phyloP scores from a whole-genome alignment of 2,113 vertebrate genomes.

The Istiophorus platypterus region DNA sequence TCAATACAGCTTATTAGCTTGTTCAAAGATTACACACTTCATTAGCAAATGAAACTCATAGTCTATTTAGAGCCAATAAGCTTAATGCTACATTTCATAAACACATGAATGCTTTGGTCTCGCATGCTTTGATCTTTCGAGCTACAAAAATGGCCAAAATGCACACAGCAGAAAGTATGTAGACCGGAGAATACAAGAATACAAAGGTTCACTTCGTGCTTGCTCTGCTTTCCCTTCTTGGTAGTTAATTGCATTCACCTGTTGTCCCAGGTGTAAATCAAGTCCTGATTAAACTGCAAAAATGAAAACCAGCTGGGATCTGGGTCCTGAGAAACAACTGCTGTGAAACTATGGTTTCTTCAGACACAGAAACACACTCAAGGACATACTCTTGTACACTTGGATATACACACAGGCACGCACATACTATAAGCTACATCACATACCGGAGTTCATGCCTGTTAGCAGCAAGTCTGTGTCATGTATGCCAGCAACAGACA shows the following conservation, averaged over 20 bases:
- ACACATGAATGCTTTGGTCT: slow-evolving; percentile 31
- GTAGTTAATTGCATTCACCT: slow-evolving; percentile 58
- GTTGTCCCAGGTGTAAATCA: slow-evolving; percentile 58
- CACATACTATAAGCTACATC: not conserved
- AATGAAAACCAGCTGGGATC: slow-evolving; percentile 51
- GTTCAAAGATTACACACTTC: slow-evolving; percentile 64
- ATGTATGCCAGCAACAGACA: not conserved
- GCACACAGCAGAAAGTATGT: slow-evolving; percentile 23
- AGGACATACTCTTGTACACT: not conserved
- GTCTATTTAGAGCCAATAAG: slow-evolving; percentile 49
- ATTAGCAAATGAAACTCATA: slow-evolving; percentile 62
- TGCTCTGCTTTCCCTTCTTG: slow-evolving; percentile 14
- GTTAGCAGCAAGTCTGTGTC: slow-evolving; percentile 25
- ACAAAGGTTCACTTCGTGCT: not conserved
- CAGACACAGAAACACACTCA: slow-evolving; percentile 9
- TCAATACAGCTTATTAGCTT: slow-evolving; percentile 69
- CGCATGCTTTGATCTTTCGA: slow-evolving; percentile 49
- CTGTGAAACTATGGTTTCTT: slow-evolving; percentile 23
- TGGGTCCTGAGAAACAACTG: slow-evolving; percentile 28
- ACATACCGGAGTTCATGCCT: slow-evolving; percentile 29
- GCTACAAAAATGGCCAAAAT: slow-evolving; percentile 11
- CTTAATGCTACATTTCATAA: slow-evolving; percentile 62
- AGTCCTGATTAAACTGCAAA: slow-evolving; percentile 43
- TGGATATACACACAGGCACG: not conserved
- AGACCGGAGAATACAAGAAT: not conserved